A percentile compares a stretch with the other conserved stretches of the same genome.
phyloP scores from a whole-genome alignment of 2,113 vertebrate genomes.

The Cathartes aura region DNA sequence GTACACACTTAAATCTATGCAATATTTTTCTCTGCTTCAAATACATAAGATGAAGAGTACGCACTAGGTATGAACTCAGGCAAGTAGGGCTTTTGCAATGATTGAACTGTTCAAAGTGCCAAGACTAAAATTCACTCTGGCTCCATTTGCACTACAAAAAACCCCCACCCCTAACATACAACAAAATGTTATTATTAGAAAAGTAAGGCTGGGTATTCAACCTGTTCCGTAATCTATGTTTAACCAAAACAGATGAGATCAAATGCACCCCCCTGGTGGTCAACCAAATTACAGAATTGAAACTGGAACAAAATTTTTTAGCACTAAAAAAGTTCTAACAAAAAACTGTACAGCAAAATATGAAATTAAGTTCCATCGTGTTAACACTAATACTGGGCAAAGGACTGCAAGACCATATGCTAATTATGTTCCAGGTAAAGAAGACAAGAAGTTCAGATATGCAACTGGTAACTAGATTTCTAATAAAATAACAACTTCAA shows the following conservation, averaged over 20 bases:
- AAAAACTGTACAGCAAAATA: not conserved
- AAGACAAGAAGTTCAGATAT: not conserved
- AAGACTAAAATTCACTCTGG: not conserved
- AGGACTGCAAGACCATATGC: not conserved
- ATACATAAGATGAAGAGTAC: not conserved
- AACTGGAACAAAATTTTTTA: not conserved
- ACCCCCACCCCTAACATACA: not conserved
- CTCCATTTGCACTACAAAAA: not conserved
- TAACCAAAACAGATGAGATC: not conserved
- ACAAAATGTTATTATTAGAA: not conserved
- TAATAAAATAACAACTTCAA: slow-evolving; percentile 64
- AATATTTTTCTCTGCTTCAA: not conserved
- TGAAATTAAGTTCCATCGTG: not conserved
- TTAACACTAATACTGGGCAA: not conserved
- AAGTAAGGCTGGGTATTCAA: not conserved
- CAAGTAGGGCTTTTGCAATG: not conserved
- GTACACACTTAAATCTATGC: not conserved
- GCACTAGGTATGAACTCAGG: not conserved
- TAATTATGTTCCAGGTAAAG: not conserved
- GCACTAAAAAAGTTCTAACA: not conserved
- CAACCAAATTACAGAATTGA: not conserved
- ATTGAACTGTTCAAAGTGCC: not conserved
- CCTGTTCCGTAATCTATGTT: not conserved
- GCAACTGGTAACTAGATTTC: slow-evolving; percentile 43
- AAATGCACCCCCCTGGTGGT: not conserved